Conservation (phyloP, 2,113 vertebrate species). For the Urocitellus parryii region DNA sequence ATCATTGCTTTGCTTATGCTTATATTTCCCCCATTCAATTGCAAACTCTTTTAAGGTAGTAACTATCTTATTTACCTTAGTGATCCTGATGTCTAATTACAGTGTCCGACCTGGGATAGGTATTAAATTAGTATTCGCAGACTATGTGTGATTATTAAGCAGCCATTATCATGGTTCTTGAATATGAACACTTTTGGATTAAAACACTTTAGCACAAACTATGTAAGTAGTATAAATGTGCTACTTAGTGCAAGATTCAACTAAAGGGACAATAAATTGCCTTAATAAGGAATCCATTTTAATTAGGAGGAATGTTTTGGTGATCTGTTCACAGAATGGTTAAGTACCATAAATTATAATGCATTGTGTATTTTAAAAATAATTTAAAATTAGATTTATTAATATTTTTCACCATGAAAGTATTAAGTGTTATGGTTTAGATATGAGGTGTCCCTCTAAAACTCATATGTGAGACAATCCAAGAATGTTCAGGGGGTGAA, state of each 20-base stretch:
- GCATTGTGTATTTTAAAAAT: not conserved
- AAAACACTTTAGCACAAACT: not conserved
- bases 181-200: not conserved
- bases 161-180: not conserved
- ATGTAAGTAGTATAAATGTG: not conserved
- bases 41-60: not conserved
- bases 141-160: not conserved
- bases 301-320: not conserved
- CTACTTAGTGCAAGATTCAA: not conserved
- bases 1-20: not conserved
- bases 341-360: not conserved
- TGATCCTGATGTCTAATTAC: not conserved
- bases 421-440: too few species aligned
- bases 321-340: not conserved
- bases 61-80: not conserved
- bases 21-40: not conserved
- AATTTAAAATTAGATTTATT: not conserved
- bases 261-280: not conserved
- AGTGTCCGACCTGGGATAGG: not conserved
- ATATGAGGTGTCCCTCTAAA: too few species aligned
- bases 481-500: too few species aligned
- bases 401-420: not conserved
- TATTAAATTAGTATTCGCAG: not conserved
- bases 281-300: not conserved
- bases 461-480: too few species aligned